Evolutionary conservation across 2,113 vertebrate species (phyloP).

Genomic region (Pseudonaja textilis): DNA sequence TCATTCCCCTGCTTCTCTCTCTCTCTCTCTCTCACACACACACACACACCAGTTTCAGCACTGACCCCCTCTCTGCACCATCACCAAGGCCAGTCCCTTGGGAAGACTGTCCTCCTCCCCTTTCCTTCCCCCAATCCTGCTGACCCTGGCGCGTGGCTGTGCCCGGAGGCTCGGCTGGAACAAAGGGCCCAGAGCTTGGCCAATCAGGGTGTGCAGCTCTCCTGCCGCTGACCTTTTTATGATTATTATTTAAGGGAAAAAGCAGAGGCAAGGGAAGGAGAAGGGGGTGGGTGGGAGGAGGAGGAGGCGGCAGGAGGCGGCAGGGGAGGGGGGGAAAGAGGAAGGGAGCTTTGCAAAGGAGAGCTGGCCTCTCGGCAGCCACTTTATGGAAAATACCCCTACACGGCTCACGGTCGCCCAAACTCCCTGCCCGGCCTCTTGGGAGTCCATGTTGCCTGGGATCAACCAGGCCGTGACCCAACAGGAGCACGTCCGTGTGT

Average conservation of each 20-base stretch:
- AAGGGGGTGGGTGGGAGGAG: too few species aligned
- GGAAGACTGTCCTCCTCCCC: slow-evolving; percentile 12
- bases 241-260: slow-evolving; percentile 42
- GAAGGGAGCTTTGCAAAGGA: neutral
- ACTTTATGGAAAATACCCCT: slow-evolving; percentile 9
- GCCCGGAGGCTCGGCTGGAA: slow-evolving; percentile 35
- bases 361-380: neutral
- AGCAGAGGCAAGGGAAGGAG: slow-evolving; percentile 15
- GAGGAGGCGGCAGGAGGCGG: too few species aligned
- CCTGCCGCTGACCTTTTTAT: slow-evolving; percentile 39
- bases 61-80: neutral
- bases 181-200: slow-evolving; percentile 35
- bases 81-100: slow-evolving; percentile 29
- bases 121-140: slow-evolving; percentile 3
- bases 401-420: neutral
- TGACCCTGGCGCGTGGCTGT: slow-evolving; percentile 35
- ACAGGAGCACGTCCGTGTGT: neutral
- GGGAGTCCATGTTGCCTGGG: neutral
- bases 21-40: neutral
- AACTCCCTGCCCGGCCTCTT: neutral
- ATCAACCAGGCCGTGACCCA: neutral
- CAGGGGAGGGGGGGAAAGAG: neutral
- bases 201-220: slow-evolving; percentile 30
- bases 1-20: neutral
- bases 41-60: neutral